Evolutionary conservation across 2,797 vertebrate species (phyloP).

Genomic region (Enteromius viviparus): DNA sequence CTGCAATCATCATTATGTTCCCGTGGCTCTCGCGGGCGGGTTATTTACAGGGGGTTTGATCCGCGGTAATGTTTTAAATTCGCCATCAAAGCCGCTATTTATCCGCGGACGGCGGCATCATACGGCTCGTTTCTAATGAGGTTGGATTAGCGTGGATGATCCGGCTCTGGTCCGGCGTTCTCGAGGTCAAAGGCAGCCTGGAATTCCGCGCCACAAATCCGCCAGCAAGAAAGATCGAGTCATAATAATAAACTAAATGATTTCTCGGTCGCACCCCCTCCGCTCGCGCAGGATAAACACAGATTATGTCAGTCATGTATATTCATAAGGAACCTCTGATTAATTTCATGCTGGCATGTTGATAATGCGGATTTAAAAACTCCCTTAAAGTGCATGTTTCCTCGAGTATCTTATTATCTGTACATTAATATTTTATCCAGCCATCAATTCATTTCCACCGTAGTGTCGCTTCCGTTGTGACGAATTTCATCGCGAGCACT

Average conservation of each 20-base stretch:
- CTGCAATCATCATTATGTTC: conserved; percentile 66
- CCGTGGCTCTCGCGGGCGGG: conserved; percentile 11
- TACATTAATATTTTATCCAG: not conserved
- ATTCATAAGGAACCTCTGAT: conserved; percentile 21
- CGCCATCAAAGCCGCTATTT: conserved; percentile 71
- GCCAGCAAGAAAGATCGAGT: conserved; percentile 54
- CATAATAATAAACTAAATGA: conserved; percentile 63
- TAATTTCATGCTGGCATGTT: conserved; percentile 46
- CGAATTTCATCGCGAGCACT: not conserved
- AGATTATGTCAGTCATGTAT: conserved; percentile 37
- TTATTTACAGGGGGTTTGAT: conserved; percentile 49
- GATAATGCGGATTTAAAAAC: conserved; percentile 20
- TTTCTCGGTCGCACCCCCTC: conserved; percentile 28
- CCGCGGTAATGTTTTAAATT: conserved; percentile 73
- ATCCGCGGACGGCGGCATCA: conserved; percentile 75
- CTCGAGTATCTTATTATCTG: not conserved
- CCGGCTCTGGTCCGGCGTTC: conserved; percentile 71
- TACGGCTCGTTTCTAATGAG: conserved; percentile 85
- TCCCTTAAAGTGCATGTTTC: not conserved
- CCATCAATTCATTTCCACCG: not conserved
- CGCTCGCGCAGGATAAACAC: conserved; percentile 49
- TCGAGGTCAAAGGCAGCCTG: conserved; percentile 65
- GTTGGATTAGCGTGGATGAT: conserved; percentile 89
- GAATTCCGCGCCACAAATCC: conserved; percentile 64
- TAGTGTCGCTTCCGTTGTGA: not conserved